phyloP scores from a whole-genome alignment of 2,797 vertebrate genomes.

The Sebastes variabilis region DNA sequence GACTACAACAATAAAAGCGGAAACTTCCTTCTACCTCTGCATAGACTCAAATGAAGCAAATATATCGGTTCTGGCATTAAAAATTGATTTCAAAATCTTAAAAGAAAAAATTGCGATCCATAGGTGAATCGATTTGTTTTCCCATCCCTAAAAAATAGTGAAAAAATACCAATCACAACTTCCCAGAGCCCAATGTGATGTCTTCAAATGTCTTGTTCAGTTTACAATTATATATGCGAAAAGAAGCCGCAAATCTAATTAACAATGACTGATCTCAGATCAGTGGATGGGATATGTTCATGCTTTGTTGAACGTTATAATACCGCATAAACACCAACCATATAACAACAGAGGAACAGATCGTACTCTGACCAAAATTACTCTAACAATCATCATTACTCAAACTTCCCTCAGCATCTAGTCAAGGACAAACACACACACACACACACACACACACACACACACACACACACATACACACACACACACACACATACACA shows the following conservation, averaged over 20 bases:
- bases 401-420: neutral
- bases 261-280: neutral
- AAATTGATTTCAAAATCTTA: too few relatives aligned
- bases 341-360: neutral
- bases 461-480: neutral
- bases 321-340: neutral
- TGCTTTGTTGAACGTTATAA: neutral
- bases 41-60: too few relatives aligned
- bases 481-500: neutral
- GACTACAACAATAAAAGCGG: too few relatives aligned
- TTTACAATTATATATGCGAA: neutral
- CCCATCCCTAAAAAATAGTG: too few relatives aligned
- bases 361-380: neutral
- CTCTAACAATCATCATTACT: conserved; percentile 4
- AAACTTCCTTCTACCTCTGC: too few relatives aligned
- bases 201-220: too few relatives aligned
- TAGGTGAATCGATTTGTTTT: too few relatives aligned
- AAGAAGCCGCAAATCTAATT: neutral
- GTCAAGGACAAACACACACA: neutral
- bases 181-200: neutral
- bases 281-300: neutral
- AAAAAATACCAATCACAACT: too few relatives aligned
- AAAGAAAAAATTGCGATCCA: too few relatives aligned
- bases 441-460: neutral
- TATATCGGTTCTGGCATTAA: too few relatives aligned